Percentiles rank a stretch among this genome's conserved stretches.
phyloP scores from a whole-genome alignment of 2,113 vertebrate genomes.

The Pedetes capensis region DNA sequence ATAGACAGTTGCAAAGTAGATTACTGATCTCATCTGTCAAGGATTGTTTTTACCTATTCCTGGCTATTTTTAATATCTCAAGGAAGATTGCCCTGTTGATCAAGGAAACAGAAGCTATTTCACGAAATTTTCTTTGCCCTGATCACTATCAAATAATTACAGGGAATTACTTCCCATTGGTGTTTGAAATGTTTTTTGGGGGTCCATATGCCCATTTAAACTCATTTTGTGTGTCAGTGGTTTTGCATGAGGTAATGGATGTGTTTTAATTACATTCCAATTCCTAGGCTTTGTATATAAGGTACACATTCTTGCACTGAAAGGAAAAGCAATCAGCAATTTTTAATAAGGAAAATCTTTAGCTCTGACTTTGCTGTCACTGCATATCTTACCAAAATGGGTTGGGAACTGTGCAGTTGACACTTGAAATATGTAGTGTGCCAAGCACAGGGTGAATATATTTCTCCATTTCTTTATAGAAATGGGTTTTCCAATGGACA shows the following conservation, averaged over 20 bases:
- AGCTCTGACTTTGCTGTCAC: background rate
- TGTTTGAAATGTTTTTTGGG: slow-evolving; percentile 21
- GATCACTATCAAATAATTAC: slow-evolving; percentile 69
- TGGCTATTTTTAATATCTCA: slow-evolving; percentile 38
- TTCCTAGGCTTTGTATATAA: slow-evolving; percentile 47
- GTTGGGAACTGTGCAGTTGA: slow-evolving; percentile 2
- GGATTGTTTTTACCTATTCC: background rate
- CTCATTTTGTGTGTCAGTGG: slow-evolving; percentile 28
- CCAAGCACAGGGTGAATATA: background rate
- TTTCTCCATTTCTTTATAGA: slow-evolving; percentile 20
- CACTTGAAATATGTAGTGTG: background rate
- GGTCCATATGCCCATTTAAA: slow-evolving; percentile 6
- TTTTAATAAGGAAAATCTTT: slow-evolving; percentile 10
- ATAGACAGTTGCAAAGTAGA: background rate
- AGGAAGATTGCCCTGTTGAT: slow-evolving; percentile 36
- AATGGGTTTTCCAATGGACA: background rate
- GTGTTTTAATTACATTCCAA: slow-evolving; percentile 63
- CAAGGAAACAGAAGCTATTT: slow-evolving; percentile 53
- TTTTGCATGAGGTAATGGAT: slow-evolving; percentile 54
- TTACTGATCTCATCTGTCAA: background rate
- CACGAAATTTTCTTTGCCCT: slow-evolving; percentile 30
- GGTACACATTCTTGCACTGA: slow-evolving; percentile 15
- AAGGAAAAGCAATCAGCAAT: slow-evolving; percentile 54
- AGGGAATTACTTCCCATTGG: slow-evolving; percentile 61
- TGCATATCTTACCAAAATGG: background rate